Evolutionary conservation across 2,888 invertebrate species (phyloP).

Genomic region (Acrobasis consociella): DNA sequence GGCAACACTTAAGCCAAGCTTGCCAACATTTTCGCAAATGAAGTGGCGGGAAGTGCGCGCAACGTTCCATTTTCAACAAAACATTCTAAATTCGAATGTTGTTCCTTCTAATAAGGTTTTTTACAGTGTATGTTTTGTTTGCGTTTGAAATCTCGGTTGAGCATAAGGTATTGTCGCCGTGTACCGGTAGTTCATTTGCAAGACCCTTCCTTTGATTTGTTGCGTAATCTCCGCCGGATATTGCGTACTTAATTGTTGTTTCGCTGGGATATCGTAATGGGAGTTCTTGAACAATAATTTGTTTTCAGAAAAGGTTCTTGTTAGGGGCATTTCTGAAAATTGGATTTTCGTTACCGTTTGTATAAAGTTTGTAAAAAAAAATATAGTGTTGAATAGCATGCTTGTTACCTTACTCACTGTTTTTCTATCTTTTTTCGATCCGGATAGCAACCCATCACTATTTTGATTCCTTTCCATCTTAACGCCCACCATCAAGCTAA

Average conservation of each 20-base stretch:
- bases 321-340: conserved; percentile 5
- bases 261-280: conserved; percentile 43
- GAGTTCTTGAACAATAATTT: conserved; percentile 26
- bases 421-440: too few relatives aligned
- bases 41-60: conserved; percentile 69
- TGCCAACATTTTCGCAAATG: conserved; percentile 79
- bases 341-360: not conserved
- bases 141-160: conserved; percentile 37
- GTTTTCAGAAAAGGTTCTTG: conserved; percentile 9
- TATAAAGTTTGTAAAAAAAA: too few relatives aligned
- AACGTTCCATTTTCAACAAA: conserved; percentile 35
- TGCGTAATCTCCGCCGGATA: conserved; percentile 58
- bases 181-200: conserved; percentile 46
- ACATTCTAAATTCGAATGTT: conserved; percentile 25
- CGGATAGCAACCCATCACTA: too few relatives aligned
- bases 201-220: conserved; percentile 64
- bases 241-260: conserved; percentile 51
- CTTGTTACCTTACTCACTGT: too few relatives aligned
- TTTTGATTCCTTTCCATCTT: too few relatives aligned
- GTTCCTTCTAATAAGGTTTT: conserved; percentile 11
- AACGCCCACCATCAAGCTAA: too few relatives aligned
- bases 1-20: conserved; percentile 79
- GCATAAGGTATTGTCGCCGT: conserved; percentile 62
- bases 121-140: conserved; percentile 5
- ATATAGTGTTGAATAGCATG: too few relatives aligned